Evolutionary conservation across 2,113 vertebrate species (phyloP).

Genomic region (Corythoichthys haematopterus): DNA sequence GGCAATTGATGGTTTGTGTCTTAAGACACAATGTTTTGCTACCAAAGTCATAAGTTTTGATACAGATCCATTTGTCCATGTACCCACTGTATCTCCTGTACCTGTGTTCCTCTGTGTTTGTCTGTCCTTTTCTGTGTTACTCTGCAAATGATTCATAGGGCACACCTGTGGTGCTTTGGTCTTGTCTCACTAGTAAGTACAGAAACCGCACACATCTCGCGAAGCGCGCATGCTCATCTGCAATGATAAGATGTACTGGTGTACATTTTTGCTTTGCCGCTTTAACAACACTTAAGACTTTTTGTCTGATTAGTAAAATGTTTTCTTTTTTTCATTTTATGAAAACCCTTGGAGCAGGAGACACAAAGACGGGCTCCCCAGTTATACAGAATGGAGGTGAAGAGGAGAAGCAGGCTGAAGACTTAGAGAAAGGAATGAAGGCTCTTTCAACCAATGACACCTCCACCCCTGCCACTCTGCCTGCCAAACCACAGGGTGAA

Average conservation of each 20-base stretch:
- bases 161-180: conserved; percentile 79
- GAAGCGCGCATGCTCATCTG: conserved; percentile 54
- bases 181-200: conserved; percentile 89
- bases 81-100: conserved; percentile 49
- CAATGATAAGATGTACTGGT: conserved; percentile 8
- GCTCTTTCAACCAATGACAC: conserved; percentile 76
- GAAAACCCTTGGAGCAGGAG: conserved; percentile 53
- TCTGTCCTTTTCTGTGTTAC: conserved; percentile 66
- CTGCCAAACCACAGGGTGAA: conserved; percentile 69
- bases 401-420: conserved; percentile 73
- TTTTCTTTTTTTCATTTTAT: neutral
- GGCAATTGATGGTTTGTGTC: neutral
- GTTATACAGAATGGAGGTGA: conserved; percentile 81
- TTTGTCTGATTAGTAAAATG: neutral
- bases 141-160: conserved; percentile 74
- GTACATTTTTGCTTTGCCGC: conserved; percentile 40
- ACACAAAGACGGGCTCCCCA: conserved; percentile 44
- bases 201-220: conserved; percentile 56
- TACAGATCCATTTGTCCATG: conserved; percentile 44
- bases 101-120: conserved; percentile 64
- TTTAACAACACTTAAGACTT: neutral
- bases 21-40: conserved; percentile 28
- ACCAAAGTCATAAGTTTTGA: conserved; percentile 18
- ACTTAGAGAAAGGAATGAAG: conserved; percentile 78
- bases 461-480: conserved; percentile 67